A percentile compares a stretch with the other conserved stretches of the same genome.
phyloP scores from a whole-genome alignment of 2,888 invertebrate genomes.

The Kryphioiulus occultus region DNA sequence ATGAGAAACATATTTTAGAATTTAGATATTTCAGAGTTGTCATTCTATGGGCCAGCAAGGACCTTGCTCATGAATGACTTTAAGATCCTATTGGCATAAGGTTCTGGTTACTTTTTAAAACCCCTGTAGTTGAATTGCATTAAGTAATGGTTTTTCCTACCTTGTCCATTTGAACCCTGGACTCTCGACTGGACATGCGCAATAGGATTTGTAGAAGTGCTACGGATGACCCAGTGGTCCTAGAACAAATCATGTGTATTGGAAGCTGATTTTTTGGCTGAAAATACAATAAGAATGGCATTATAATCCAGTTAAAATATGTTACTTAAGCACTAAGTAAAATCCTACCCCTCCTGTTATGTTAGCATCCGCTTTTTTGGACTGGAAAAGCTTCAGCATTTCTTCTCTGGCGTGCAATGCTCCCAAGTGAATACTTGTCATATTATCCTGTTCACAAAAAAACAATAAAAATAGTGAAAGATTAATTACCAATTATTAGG shows the following conservation, averaged over 20 bases:
- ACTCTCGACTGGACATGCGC: slow-evolving; percentile 87
- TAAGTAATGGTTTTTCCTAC: slow-evolving; percentile 72
- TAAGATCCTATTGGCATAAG: too few relatives aligned
- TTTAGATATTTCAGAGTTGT: too few relatives aligned
- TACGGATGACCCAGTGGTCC: slow-evolving; percentile 91
- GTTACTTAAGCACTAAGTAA: not conserved
- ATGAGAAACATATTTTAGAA: too few relatives aligned
- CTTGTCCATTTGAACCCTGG: slow-evolving; percentile 83
- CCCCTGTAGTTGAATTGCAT: too few relatives aligned
- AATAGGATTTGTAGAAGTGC: slow-evolving; percentile 88
- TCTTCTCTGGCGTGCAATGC: slow-evolving; percentile 95
- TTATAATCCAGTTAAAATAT: not conserved
- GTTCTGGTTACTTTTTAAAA: too few relatives aligned
- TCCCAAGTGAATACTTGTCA: slow-evolving; percentile 93
- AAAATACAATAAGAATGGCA: slow-evolving; percentile 36
- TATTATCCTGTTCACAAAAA: slow-evolving; percentile 81
- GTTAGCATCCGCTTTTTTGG: slow-evolving; percentile 89
- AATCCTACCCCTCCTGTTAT: slow-evolving; percentile 89
- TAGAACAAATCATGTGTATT: slow-evolving; percentile 91
- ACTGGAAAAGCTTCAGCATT: slow-evolving; percentile 86
- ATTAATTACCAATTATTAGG: not conserved
- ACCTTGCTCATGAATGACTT: too few relatives aligned
- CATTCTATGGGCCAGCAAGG: too few relatives aligned
- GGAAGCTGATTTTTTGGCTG: slow-evolving; percentile 93
- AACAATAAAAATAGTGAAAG: not conserved